Evolutionary conservation across 1,140 invertebrate species (phyloP).

Genomic region (Pogonus chalceus): DNA sequence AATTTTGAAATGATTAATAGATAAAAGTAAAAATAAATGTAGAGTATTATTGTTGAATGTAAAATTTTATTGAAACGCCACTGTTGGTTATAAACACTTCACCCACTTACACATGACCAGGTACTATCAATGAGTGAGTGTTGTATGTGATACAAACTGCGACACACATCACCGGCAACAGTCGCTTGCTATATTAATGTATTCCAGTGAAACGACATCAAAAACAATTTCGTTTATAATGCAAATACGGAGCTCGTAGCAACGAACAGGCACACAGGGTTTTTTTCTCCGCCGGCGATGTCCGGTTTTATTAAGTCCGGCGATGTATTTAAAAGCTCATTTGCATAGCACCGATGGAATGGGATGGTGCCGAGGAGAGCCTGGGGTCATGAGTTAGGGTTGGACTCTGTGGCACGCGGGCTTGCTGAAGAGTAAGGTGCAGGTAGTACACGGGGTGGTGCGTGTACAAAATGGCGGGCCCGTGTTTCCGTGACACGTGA

Average conservation of each 20-base stretch:
- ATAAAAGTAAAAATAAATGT: too few species aligned
- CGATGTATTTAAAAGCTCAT: slow-evolving; percentile 5
- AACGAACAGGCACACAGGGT: background rate
- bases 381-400: background rate
- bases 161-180: background rate
- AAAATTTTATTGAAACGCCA: too few species aligned
- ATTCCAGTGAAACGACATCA: slow-evolving; percentile 7
- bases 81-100: too few species aligned
- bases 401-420: background rate
- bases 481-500: slow-evolving; percentile 5
- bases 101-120: too few species aligned
- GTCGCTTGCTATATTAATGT: background rate
- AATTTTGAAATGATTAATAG: too few species aligned
- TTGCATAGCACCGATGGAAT: background rate
- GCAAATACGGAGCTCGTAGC: background rate
- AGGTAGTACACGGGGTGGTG: background rate
- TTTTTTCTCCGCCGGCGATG: slow-evolving; percentile 1
- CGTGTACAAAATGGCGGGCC: background rate
- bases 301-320: slow-evolving; percentile 4
- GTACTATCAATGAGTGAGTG: too few species aligned
- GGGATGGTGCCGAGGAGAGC: background rate
- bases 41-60: too few species aligned
- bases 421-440: background rate
- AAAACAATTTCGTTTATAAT: slow-evolving; percentile 8
- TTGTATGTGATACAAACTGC: too few species aligned